phyloP scores from a whole-genome alignment of 2,888 invertebrate species.

The Hermaeophaga mercurialis region DNA sequence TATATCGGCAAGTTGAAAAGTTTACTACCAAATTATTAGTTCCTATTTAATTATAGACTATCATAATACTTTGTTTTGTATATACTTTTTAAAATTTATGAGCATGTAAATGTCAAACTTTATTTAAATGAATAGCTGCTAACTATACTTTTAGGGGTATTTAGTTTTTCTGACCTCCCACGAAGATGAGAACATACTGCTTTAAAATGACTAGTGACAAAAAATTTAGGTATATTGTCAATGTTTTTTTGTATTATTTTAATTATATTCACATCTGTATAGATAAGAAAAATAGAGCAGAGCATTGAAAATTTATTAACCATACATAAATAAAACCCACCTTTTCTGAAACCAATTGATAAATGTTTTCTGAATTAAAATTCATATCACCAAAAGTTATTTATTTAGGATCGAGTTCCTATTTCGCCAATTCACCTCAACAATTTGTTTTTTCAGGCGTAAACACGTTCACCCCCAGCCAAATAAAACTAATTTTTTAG shows the following conservation, averaged over 20 bases:
- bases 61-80: neutral
- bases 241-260: too few species aligned
- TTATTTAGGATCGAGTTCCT: slow-evolving; percentile 16
- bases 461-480: slow-evolving; percentile 1
- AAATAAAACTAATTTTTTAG: slow-evolving; percentile 13
- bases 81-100: slow-evolving; percentile 2
- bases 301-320: too few species aligned
- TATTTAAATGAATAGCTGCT: neutral
- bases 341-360: neutral
- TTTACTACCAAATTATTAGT: too few species aligned
- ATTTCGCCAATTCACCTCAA: slow-evolving; percentile 15
- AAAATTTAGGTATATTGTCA: too few species aligned
- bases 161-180: neutral
- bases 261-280: too few species aligned
- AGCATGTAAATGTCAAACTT: neutral
- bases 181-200: neutral
- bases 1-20: too few species aligned
- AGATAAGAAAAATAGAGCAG: too few species aligned
- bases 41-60: too few species aligned
- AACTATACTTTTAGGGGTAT: neutral
- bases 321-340: neutral
- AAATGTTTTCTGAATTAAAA: slow-evolving; percentile 9
- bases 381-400: slow-evolving; percentile 19
- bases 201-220: too few species aligned
- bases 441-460: slow-evolving; percentile 24